Evolutionary conservation across 2,797 vertebrate genomes (phyloP), one percentile per base, ranked within the genome.

Genomic region (Lithobates pipiens): DNA sequence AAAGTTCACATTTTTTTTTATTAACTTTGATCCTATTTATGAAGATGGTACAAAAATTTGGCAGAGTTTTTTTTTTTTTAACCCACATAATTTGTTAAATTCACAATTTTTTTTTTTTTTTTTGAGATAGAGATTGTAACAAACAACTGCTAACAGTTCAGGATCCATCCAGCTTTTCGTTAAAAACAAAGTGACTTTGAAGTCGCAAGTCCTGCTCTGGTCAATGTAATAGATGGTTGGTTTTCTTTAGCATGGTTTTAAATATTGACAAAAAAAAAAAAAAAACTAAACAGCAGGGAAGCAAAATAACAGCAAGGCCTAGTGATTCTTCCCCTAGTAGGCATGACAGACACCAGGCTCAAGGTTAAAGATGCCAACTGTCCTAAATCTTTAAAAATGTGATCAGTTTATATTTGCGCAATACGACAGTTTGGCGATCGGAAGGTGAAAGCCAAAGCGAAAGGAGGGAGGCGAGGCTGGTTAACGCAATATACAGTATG

Each of bases 401-500:
- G 89, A 91, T 88, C 80, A 90, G 85, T 87, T 83, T 80, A 83
- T 83, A 83, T 75, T 83, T 42, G 88, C 21, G 23, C 88, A 83
- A 92, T 91, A 90, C 93, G 93, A 95, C 93, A 89, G 93, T 89
- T 90, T 93, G 95, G 95, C 89, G 83, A 91, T 90, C 92, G 90
- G 91, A 92, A 94, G 92, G 91, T 90, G 73, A 85, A 91, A 94
- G 93, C 93, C 92, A 88, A 93, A 93, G 93, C 90, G 3, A 93
- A 91, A 91, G 83, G 82, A 87, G 90, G 92, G 91, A 89, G 91
- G 88, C 32, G 76, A 83, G 80, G 88, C 91, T 92, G 91, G 91
- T 93, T 93, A 94, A 93, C 93, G 61, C 80, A 87, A 95, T 95
- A 94, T 95, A 95, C 94, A 95, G 91, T 95, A 95, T 95, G 93